A percentile compares a stretch with the other conserved stretches of the same genome.
Conservation (phyloP, 2,888 invertebrate genomes). For the Tipula vernalis region DNA sequence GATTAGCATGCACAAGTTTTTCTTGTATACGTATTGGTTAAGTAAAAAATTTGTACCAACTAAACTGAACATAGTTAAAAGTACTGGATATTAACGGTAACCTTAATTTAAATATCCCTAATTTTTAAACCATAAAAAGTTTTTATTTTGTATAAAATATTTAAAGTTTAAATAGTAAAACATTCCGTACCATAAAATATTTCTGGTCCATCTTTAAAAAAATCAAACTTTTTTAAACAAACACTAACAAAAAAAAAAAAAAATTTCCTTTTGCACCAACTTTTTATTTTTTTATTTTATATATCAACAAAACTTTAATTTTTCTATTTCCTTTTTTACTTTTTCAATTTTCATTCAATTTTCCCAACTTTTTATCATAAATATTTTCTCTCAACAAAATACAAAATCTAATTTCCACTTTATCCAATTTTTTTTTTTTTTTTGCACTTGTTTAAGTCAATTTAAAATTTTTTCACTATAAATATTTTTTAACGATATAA, state of each 20-base stretch:
- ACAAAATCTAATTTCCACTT: background rate
- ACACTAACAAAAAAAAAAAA: background rate
- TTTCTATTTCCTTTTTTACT: background rate
- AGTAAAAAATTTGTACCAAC: too few species aligned
- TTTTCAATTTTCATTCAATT: background rate
- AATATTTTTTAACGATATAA: background rate
- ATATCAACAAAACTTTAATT: background rate
- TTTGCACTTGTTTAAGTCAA: background rate
- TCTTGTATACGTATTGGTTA: too few species aligned
- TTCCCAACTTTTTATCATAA: background rate
- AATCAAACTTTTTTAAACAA: background rate
- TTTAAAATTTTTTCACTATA: background rate
- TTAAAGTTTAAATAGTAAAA: too few species aligned
- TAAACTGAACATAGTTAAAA: too few species aligned
- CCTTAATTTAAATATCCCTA: too few species aligned
- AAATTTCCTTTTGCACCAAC: background rate
- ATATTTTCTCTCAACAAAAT: too few species aligned
- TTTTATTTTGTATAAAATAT: too few species aligned
- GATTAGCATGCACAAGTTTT: too few species aligned
- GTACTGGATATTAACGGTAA: too few species aligned
- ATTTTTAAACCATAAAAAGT: too few species aligned
- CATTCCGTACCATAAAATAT: background rate
- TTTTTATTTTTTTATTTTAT: background rate
- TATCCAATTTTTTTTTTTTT: background rate
- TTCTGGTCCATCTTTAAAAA: constrained; percentile 1